Evolutionary conservation across 2,888 invertebrate species (phyloP).

Genomic region (Argyresthia goedartella): DNA sequence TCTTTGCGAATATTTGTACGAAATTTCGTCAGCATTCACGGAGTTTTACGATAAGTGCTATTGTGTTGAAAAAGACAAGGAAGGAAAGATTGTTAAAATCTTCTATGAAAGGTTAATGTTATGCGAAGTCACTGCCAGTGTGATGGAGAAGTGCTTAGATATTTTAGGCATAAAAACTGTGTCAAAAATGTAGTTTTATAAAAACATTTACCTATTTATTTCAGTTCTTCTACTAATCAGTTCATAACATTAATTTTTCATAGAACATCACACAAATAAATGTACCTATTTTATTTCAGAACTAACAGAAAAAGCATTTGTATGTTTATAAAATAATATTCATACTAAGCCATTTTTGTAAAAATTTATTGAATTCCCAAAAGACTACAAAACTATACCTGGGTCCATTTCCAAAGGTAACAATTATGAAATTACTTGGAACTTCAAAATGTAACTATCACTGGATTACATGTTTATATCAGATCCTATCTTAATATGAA

Average conservation of each 20-base stretch:
- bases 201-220: background rate
- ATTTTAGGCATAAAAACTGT: conserved; percentile 94
- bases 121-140: conserved; percentile 90
- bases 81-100: conserved; percentile 84
- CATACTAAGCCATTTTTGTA: conserved; percentile 21
- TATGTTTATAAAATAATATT: conserved; percentile 10
- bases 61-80: conserved; percentile 92
- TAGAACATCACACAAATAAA: background rate
- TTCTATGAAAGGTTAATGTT: conserved; percentile 89
- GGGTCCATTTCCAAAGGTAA: conserved; percentile 49
- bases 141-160: conserved; percentile 89
- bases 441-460: conserved; percentile 24
- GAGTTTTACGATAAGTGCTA: conserved; percentile 99
- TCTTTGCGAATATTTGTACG: conserved; percentile 96
- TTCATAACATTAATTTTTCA: background rate
- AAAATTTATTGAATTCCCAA: conserved; percentile 56
- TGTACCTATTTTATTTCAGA: background rate
- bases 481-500: conserved; percentile 20
- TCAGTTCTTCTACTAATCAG: background rate
- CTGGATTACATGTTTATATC: conserved; percentile 17
- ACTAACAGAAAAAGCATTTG: too few relatives aligned
- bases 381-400: conserved; percentile 68
- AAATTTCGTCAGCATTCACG: conserved; percentile 91
- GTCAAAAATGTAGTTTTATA: conserved; percentile 84
- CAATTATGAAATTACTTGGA: conserved; percentile 32